phyloP scores from a whole-genome alignment of 2,888 invertebrate genomes.

The Dendrolimus houi region DNA sequence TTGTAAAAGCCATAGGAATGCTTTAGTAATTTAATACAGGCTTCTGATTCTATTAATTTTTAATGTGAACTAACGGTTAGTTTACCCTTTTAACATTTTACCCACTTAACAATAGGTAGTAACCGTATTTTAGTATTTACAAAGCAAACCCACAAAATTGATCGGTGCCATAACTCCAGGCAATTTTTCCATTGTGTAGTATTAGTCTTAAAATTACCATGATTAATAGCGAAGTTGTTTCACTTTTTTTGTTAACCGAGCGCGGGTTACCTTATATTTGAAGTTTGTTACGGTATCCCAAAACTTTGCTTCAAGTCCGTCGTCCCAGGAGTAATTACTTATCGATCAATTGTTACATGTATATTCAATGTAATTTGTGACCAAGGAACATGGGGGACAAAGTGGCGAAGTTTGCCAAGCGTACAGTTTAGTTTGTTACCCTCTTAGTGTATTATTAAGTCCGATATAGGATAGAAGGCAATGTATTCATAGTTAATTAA shows the following conservation, averaged over 20 bases:
- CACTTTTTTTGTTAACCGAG: constrained; percentile 10
- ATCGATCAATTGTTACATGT: constrained; percentile 39
- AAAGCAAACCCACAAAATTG: not conserved
- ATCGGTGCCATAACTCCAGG: not conserved
- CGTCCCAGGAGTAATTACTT: constrained; percentile 43
- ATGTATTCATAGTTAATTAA: no score
- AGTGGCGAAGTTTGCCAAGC: not conserved
- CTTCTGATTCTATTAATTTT: no score
- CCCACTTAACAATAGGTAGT: not conserved
- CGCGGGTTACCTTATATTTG: constrained; percentile 21
- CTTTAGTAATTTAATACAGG: no score
- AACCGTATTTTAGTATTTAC: not conserved
- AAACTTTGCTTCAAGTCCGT: constrained; percentile 35
- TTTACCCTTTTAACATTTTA: not conserved
- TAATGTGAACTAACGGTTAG: no score
- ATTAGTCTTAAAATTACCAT: not conserved
- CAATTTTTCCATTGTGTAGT: not conserved
- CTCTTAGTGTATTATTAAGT: not conserved
- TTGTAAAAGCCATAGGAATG: no score
- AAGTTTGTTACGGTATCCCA: constrained; percentile 25
- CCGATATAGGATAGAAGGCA: not conserved
- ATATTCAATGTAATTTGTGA: constrained; percentile 19
- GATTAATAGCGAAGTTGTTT: constrained; percentile 2
- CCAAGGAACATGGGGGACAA: not conserved
- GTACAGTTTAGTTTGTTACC: not conserved